Conservation (phyloP, 1,140 invertebrate species). For the Anadara kagoshimensis region DNA sequence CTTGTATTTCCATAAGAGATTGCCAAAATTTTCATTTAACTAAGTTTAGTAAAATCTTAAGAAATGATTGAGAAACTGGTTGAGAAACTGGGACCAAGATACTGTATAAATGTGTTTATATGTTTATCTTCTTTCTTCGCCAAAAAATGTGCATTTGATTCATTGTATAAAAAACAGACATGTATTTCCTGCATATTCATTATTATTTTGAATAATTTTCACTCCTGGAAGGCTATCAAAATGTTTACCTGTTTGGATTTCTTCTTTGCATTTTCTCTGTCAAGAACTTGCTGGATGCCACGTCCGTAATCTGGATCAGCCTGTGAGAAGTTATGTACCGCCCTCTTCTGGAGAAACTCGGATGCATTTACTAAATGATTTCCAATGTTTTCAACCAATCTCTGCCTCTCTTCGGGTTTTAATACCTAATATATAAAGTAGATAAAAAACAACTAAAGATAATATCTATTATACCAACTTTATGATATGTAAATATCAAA, state of each 20-base stretch:
- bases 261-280: constrained; percentile 42
- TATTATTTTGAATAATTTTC: no score
- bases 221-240: no score
- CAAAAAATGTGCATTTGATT: no score
- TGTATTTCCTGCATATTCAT: no score
- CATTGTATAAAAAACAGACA: no score
- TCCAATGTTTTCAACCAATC: constrained; percentile 88
- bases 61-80: no score
- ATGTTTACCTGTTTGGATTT: constrained; percentile 15
- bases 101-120: no score
- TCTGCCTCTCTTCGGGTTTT: constrained; percentile 81
- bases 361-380: constrained; percentile 85
- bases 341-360: constrained; percentile 85
- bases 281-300: constrained; percentile 59
- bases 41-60: no score
- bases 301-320: constrained; percentile 74
- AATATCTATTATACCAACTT: not conserved
- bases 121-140: no score
- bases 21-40: no score
- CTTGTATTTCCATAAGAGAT: no score
- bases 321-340: constrained; percentile 73
- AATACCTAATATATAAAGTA: constrained; percentile 77
- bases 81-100: no score
- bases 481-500: not conserved
- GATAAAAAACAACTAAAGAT: not conserved